Percentiles rank a stretch among this genome's conserved stretches.
Conservation (phyloP, 2,113 vertebrate genomes). For the Calyptomena viridis region DNA sequence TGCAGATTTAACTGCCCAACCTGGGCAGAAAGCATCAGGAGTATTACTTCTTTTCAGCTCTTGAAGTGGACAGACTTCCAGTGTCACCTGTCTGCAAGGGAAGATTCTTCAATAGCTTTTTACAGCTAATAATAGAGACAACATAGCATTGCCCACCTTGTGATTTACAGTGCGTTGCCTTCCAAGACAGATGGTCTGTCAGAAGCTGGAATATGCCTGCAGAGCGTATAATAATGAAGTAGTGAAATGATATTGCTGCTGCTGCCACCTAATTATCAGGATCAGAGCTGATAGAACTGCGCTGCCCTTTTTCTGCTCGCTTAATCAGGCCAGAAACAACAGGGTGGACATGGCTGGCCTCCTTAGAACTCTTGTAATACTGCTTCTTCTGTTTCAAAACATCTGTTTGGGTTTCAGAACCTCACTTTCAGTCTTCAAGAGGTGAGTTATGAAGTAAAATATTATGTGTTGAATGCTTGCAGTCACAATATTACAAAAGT, state of each 20-base stretch:
- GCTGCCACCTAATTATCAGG: conserved; percentile 40
- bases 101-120: background rate
- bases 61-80: conserved; percentile 20
- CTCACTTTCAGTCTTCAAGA: conserved; percentile 78
- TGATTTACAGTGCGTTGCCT: conserved; percentile 21
- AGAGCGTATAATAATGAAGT: conserved; percentile 68
- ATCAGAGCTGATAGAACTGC: conserved; percentile 45
- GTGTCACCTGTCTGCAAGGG: background rate
- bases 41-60: conserved; percentile 10
- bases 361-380: conserved; percentile 67
- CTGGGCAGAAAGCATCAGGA: background rate
- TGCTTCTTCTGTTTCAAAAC: conserved; percentile 77
- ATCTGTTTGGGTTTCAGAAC: conserved; percentile 73
- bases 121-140: conserved; percentile 18
- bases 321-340: conserved; percentile 56
- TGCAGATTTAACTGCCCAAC: conserved; percentile 27
- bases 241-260: conserved; percentile 60
- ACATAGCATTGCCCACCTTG: background rate
- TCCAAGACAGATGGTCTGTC: conserved; percentile 53
- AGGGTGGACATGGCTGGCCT: conserved; percentile 78
- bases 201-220: conserved; percentile 48
- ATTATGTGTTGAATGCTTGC: background rate
- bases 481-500: background rate
- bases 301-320: conserved; percentile 31
- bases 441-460: conserved; percentile 72